A percentile compares a stretch with the other conserved stretches of the same genome.
Conservation (phyloP, 2,113 vertebrate genomes). For the Tenrec ecaudatus region DNA sequence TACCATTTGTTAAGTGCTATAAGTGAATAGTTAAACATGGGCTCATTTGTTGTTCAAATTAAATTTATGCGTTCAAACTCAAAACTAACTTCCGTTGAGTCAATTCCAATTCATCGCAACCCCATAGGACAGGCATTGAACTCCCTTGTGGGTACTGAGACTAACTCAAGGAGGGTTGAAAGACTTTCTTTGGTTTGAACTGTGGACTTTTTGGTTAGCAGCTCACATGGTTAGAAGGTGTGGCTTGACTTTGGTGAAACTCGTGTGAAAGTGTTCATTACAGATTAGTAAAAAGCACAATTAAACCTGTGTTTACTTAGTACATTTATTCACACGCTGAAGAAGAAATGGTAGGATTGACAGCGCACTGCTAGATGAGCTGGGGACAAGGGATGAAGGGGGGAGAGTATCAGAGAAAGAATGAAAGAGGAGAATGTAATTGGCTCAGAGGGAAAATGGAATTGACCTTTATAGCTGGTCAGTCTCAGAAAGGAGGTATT, state of each 20-base stretch:
- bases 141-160: too few relatives aligned
- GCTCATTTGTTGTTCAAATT: not conserved
- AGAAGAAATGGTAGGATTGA: conserved; percentile 14
- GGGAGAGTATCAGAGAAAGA: not conserved
- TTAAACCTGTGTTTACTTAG: too few relatives aligned
- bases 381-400: not conserved
- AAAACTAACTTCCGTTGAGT: too few relatives aligned
- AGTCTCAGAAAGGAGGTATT: not conserved
- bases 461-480: not conserved
- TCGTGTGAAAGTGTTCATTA: too few relatives aligned
- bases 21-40: not conserved
- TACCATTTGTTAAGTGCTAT: not conserved
- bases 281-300: too few relatives aligned
- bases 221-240: too few relatives aligned
- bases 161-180: too few relatives aligned
- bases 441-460: not conserved
- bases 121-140: too few relatives aligned
- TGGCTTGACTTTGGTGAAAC: too few relatives aligned
- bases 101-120: too few relatives aligned
- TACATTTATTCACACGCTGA: not conserved
- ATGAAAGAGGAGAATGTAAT: not conserved
- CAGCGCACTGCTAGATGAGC: not conserved
- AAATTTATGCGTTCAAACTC: not conserved
- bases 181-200: too few relatives aligned
- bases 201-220: too few relatives aligned